These are phyloP conservation scores for Micronycteris hirsuta DNA, from an alignment of 2,113 vertebrate genomes.

Conservation along the genomic window DNA sequence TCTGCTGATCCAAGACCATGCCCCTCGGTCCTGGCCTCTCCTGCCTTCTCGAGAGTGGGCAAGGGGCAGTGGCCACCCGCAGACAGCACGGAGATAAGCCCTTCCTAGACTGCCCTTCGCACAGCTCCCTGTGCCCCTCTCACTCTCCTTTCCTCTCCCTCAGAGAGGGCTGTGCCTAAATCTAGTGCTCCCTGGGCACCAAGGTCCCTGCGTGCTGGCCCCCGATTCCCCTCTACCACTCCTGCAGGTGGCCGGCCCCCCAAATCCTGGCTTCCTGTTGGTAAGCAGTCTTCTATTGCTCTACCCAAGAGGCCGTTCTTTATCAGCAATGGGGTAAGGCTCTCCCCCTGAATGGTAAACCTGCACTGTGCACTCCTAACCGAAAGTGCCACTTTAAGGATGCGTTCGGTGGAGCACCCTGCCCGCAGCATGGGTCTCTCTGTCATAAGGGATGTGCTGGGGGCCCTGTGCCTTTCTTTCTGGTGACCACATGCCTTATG, in stretches of 20 bases:
- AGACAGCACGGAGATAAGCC: not conserved
- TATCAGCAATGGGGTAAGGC: too few relatives aligned
- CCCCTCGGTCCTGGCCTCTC: not conserved
- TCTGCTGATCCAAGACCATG: not conserved
- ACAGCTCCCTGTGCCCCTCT: not conserved
- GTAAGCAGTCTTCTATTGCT: not conserved
- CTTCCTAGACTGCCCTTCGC: not conserved
- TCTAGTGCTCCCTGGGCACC: not conserved
- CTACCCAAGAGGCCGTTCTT: not conserved
- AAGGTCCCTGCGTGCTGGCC: not conserved
- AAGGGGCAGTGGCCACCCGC: not conserved
- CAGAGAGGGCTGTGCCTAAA: not conserved
- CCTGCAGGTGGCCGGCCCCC: not conserved
- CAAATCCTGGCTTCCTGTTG: not conserved
- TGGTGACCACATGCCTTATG: not conserved
- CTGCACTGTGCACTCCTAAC: not conserved
- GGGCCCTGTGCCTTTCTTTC: not conserved
- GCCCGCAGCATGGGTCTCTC: not conserved
- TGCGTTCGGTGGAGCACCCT: not conserved
- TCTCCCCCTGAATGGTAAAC: not conserved
- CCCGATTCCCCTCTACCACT: not conserved
- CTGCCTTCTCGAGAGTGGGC: not conserved
- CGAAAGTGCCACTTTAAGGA: not conserved
- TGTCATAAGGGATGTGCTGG: not conserved
- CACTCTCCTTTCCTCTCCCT: rapidly evolving